A percentile compares a stretch with the other conserved stretches of the same genome.
Conservation (phyloP, 2,888 invertebrate species). For the Drosophila siamana region DNA sequence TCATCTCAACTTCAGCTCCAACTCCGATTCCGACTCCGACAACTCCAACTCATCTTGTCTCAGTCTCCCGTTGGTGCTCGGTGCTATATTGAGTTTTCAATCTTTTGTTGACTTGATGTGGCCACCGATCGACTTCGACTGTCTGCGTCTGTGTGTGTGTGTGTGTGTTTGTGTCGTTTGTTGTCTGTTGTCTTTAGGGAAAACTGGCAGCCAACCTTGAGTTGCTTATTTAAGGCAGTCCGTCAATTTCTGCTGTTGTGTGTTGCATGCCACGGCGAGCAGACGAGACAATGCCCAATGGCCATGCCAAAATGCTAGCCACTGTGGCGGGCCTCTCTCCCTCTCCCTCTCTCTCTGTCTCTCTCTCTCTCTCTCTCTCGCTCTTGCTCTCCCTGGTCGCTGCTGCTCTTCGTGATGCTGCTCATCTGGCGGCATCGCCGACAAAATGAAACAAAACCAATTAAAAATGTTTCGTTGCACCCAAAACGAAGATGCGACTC, state of each 20-base stretch:
- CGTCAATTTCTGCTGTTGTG: slow-evolving; percentile 64
- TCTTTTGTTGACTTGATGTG: slow-evolving; percentile 82
- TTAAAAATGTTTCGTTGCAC: slow-evolving; percentile 82
- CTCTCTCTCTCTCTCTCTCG: slow-evolving; percentile 1
- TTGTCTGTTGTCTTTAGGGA: slow-evolving; percentile 71
- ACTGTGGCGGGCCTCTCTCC: slow-evolving; percentile 68
- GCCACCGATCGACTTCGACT: slow-evolving; percentile 72
- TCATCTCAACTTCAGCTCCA: slow-evolving; percentile 4
- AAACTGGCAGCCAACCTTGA: slow-evolving; percentile 82
- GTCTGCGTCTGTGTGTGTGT: background rate
- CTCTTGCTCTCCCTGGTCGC: too few relatives aligned
- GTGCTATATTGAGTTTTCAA: slow-evolving; percentile 83
- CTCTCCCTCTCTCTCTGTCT: background rate
- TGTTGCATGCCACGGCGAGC: slow-evolving; percentile 15
- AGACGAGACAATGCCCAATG: slow-evolving; percentile 72
- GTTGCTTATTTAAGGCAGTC: slow-evolving; percentile 80
- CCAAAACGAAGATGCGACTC: slow-evolving; percentile 76
- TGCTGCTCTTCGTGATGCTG: background rate
- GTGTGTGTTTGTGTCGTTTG: background rate
- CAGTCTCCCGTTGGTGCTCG: slow-evolving; percentile 50
- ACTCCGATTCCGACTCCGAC: slow-evolving; percentile 9
- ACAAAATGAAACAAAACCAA: slow-evolving; percentile 82
- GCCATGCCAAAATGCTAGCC: slow-evolving; percentile 78
- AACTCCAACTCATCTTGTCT: slow-evolving; percentile 36
- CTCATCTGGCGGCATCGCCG: slow-evolving; percentile 61